Evolutionary conservation across 2,888 invertebrate genomes (phyloP), one percentile per base, ranked within the genome.

Genomic region (Amphipoea lucens): DNA sequence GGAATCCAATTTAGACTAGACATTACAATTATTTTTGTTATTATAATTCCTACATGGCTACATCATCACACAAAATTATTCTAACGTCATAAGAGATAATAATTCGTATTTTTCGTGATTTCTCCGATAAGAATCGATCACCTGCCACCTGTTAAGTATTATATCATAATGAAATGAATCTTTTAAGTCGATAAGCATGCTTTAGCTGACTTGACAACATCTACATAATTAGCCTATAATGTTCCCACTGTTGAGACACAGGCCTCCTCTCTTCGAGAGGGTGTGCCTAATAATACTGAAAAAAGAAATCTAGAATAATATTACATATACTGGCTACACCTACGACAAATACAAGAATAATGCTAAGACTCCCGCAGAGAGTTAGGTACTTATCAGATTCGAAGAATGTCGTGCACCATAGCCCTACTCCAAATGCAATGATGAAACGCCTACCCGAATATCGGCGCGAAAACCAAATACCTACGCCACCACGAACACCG

Each of bases 61-160:
- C 63, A 63, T 72, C 65, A 67, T 72, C 45, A 84, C 6, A 60
- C 9, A 20, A 71, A 65, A 66, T 84, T 54, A 70, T 74, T 70
- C 20, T 84, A 69, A 66, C 70, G 80, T 66, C 80, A 57, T n/a
- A 9, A 2, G 12, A 9, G 79, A 84, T 79, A 74, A 54, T 45
- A 57, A 79, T 73, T 65, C 36, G 51, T 73, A 70, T 60, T 60
- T 29, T 82, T 29, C n/a, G 60, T 76, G 20, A 82, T 79, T 66
- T 79, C 2, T 48, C 40, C 54, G 84, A 79, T 82, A 84, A 73
- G 9, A n/a, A 45, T 40, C n/a, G 60, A 79, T 84, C 45, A 84
- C 63, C 57, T 4, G 40, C 78, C 57, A 82, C 69, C 69, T 17
- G 2, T 72, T 83, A 54, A 54, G 20, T 54, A 71, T n/a, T n/a